These are phyloP conservation scores for Boloria selene DNA, from an alignment of 2,888 invertebrate genomes.

Conservation along the genomic window DNA sequence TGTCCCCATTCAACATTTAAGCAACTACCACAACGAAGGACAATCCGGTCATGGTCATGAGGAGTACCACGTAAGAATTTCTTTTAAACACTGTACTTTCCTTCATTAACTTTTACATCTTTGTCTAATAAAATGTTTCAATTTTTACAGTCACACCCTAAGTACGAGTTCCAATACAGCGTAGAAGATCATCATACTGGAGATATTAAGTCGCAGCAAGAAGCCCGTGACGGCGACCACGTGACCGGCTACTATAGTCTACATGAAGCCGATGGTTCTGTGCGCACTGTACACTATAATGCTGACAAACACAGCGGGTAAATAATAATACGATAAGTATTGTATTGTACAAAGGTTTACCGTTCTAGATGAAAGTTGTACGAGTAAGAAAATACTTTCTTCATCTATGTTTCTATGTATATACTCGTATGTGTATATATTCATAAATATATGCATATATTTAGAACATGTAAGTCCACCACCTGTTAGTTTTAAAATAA, in stretches of 20 bases:
- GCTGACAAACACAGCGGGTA: slow-evolving; percentile 83
- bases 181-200: slow-evolving; percentile 80
- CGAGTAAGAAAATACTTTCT: too few relatives aligned
- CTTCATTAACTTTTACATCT: neutral
- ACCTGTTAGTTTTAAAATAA: too few relatives aligned
- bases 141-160: slow-evolving; percentile 67
- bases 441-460: too few relatives aligned
- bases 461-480: too few relatives aligned
- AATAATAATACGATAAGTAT: too few relatives aligned
- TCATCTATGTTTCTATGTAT: too few relatives aligned
- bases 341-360: too few relatives aligned
- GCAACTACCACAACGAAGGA: slow-evolving; percentile 44
- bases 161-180: slow-evolving; percentile 79
- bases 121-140: neutral
- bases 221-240: slow-evolving; percentile 78
- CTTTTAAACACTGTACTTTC: neutral
- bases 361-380: neutral
- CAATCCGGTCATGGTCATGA: slow-evolving; percentile 45
- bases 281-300: slow-evolving; percentile 82
- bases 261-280: slow-evolving; percentile 80
- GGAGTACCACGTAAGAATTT: slow-evolving; percentile 57
- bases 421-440: too few relatives aligned
- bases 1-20: slow-evolving; percentile 29
- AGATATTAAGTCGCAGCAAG: slow-evolving; percentile 80
- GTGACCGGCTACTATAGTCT: slow-evolving; percentile 77